Evolutionary conservation across 2,888 invertebrate genomes (phyloP), one percentile per base, ranked within the genome.

Genomic region (Trichogramma dendrolimi): DNA sequence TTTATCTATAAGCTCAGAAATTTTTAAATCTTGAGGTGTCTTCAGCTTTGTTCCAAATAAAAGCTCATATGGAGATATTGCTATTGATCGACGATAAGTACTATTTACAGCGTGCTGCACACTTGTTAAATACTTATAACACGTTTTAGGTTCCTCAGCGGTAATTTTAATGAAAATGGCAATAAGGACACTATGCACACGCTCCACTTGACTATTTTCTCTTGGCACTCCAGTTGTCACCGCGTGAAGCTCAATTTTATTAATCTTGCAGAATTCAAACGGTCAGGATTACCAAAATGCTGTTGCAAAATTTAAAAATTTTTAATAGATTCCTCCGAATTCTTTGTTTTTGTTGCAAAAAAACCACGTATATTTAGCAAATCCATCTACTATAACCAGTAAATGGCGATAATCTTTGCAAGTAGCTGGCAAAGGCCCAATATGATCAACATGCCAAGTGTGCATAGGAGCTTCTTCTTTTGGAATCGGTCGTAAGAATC

Each of bases 381-480:
- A 58, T 5, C 7, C 52, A n/a, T 57, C 52, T 4, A 61, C 43
- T 10, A 55, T 46, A 6, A 55, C 55, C 1, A 60, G 38, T 0
- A 60, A 4, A 10, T 61, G 50, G 6, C 50, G 46, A 27, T 61
- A 61, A 1, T 55, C 39, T 5, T 61, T 61, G 7, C 11, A 39
- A 1, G 57, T 47, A 1, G 47, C 70, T n/a, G 40, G 46, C 6
- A 62, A 10, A 6, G 58, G 58, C 2, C 49, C 61, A 8, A 62
- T 4, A n/a, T 58, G 58, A 14, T 62, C 58, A 4, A 54, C 10
- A 11, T 62, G 50, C 3, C 58, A 8, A 1, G 58, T 55, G 14
- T 55, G 49, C 6, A 62, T 10, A 2, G 58, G 59, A 11, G 10
- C 4, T 6, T 40, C 27, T 2, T 49, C 42, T n/a, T 57, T 57